phyloP scores from a whole-genome alignment of 1,140 invertebrate species.

The Camponotus vicinus region DNA sequence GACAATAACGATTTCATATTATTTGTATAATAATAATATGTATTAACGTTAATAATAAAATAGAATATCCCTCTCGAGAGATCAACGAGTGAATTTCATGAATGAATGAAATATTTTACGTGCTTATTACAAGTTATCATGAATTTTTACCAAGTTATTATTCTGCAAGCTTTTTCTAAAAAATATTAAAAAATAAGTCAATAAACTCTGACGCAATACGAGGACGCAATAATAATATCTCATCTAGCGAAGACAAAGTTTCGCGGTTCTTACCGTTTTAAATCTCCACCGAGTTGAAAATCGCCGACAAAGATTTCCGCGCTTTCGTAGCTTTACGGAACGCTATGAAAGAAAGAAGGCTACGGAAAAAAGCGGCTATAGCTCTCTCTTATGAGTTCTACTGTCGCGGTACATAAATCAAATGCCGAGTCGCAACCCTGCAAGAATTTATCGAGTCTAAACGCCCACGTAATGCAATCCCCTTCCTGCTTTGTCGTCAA shows the following conservation, averaged over 20 bases:
- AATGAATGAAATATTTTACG: not conserved
- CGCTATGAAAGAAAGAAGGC: conserved; percentile 24
- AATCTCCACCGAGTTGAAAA: conserved; percentile 45
- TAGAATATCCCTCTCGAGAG: not conserved
- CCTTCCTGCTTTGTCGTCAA: conserved; percentile 21
- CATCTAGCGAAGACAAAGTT: conserved; percentile 27
- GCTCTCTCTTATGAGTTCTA: conserved; percentile 59
- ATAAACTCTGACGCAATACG: not conserved
- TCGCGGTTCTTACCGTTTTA: conserved; percentile 24
- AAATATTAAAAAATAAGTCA: conserved; percentile 1
- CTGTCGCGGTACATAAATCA: conserved; percentile 60
- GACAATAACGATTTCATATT: not conserved
- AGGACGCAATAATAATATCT: not conserved
- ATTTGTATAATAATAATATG: not conserved
- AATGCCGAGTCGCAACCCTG: conserved; percentile 9
- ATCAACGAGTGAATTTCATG: not conserved
- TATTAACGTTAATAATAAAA: not conserved
- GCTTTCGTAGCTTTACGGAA: not conserved
- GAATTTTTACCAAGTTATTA: not conserved
- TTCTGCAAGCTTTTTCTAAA: not conserved
- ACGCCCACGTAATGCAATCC: conserved; percentile 50
- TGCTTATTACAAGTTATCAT: not conserved
- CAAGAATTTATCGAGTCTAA: conserved; percentile 59
- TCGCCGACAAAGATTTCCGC: conserved; percentile 37
- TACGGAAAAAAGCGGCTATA: conserved; percentile 43